A percentile compares a stretch with the other conserved stretches of the same genome.
phyloP scores from a whole-genome alignment of 2,797 vertebrate genomes.

The Siniperca scherzeri region DNA sequence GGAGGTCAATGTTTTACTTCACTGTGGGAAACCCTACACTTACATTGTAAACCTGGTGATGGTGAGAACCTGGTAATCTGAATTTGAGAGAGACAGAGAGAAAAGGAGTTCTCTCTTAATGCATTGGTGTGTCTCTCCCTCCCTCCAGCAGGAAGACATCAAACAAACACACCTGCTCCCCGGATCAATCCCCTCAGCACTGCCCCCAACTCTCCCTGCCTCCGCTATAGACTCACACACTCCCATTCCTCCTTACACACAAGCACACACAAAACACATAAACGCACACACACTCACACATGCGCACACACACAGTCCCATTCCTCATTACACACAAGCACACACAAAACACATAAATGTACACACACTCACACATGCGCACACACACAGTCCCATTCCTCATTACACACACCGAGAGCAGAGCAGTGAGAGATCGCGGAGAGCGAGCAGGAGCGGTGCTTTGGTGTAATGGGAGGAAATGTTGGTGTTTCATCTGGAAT shows the following conservation, averaged over 20 bases:
- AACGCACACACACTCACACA: constrained; percentile 43
- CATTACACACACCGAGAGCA: constrained; percentile 77
- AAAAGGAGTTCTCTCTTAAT: constrained; percentile 11
- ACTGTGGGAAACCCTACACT: not conserved
- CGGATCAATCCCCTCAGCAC: constrained; percentile 74
- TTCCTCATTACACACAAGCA: constrained; percentile 74
- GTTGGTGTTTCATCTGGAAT: constrained; percentile 89
- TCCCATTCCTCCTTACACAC: constrained; percentile 71
- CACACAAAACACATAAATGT: constrained; percentile 54
- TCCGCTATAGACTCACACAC: constrained; percentile 56
- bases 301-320: constrained; percentile 60
- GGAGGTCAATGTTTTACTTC: constrained; percentile 5
- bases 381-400: constrained; percentile 72
- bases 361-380: constrained; percentile 39
- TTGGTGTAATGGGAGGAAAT: constrained; percentile 86
- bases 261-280: constrained; percentile 53
- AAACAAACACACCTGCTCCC: constrained; percentile 79
- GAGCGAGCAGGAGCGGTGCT: constrained; percentile 76
- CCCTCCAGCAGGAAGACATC: constrained; percentile 69
- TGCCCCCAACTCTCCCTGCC: constrained; percentile 68
- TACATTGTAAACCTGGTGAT: not conserved
- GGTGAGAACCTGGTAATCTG: constrained; percentile 11
- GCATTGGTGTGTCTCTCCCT: constrained; percentile 16
- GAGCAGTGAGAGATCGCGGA: constrained; percentile 76
- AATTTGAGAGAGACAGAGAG: constrained; percentile 24